phyloP scores from a whole-genome alignment of 1,140 invertebrate species.

The Tribolium castaneum region DNA sequence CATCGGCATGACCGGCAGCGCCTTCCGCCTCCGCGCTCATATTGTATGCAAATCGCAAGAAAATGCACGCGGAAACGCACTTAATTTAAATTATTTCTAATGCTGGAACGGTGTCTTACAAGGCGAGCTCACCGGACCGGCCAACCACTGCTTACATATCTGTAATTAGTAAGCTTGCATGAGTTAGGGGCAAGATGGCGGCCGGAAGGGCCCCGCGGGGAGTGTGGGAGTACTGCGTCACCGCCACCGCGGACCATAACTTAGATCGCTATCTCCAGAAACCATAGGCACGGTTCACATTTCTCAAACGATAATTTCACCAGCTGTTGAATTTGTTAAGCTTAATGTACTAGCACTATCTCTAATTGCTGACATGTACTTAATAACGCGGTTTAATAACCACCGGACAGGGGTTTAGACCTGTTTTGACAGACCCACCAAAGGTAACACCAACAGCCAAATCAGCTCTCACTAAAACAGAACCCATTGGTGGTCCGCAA shows the following conservation, averaged over 20 bases:
- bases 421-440: constrained; percentile 15
- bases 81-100: constrained; percentile 50
- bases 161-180: constrained; percentile 54
- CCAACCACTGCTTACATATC: constrained; percentile 40
- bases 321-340: constrained; percentile 50
- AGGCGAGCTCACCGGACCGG: constrained; percentile 40
- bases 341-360: constrained; percentile 37
- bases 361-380: constrained; percentile 45
- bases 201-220: constrained; percentile 52
- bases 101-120: constrained; percentile 51
- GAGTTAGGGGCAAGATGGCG: constrained; percentile 53
- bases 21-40: constrained; percentile 47
- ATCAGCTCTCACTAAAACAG: neutral
- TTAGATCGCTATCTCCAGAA: constrained; percentile 51
- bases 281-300: constrained; percentile 50
- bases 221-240: constrained; percentile 49
- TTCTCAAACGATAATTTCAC: constrained; percentile 51
- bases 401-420: neutral
- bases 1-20: constrained; percentile 36
- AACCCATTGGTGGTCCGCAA: no score
- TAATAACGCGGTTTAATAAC: constrained; percentile 47
- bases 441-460: neutral
- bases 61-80: constrained; percentile 50
- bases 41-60: constrained; percentile 51
- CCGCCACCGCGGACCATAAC: constrained; percentile 53